Conservation (phyloP, 2,113 vertebrate genomes). For the Hypanus sabinus region DNA sequence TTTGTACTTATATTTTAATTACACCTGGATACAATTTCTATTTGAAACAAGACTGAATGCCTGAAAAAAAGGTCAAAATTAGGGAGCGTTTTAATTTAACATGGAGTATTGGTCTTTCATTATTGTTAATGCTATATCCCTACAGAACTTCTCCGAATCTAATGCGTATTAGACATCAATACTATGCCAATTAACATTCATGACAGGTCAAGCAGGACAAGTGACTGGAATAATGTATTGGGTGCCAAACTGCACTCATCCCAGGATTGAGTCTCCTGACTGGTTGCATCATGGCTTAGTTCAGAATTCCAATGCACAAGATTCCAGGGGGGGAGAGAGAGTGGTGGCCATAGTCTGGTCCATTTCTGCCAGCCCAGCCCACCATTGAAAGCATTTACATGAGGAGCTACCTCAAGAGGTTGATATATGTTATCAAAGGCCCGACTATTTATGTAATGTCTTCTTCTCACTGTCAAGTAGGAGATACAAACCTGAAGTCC, state of each 20-base stretch:
- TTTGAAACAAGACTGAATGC: neutral
- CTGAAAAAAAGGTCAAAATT: slow-evolving; percentile 8
- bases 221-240: neutral
- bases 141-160: neutral
- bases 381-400: no score
- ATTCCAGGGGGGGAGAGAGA: no score
- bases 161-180: neutral
- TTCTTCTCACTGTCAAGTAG: no score
- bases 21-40: neutral
- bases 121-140: neutral
- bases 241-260: neutral
- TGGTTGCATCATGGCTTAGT: no score
- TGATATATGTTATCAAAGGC: no score
- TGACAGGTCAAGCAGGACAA: slow-evolving; percentile 18
- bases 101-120: neutral
- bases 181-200: neutral
- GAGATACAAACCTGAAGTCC: no score
- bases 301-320: no score
- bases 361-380: no score
- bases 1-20: slow-evolving; percentile 7
- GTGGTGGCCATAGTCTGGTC: no score
- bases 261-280: neutral
- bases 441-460: no score
- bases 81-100: neutral
- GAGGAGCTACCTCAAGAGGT: no score